These are phyloP conservation scores for Argentina silus DNA, from an alignment of 2,797 vertebrate species.

Conservation along the genomic window DNA sequence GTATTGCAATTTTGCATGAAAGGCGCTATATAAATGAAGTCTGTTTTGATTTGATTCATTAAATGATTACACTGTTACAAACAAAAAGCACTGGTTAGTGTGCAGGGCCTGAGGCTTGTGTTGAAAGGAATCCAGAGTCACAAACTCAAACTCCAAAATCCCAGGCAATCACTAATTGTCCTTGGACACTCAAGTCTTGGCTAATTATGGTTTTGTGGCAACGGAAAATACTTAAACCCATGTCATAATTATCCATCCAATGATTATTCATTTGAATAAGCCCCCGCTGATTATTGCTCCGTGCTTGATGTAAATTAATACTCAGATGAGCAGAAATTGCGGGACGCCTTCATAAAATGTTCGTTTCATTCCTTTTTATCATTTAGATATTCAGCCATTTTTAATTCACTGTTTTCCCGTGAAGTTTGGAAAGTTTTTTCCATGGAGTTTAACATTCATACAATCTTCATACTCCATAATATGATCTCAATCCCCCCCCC, in stretches of 20 bases:
- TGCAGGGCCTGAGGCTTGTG: too few relatives aligned
- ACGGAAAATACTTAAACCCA: constrained; percentile 55
- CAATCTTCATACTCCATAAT: neutral
- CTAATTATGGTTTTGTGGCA: constrained; percentile 50
- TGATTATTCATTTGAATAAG: constrained; percentile 68
- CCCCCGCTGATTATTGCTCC: constrained; percentile 53
- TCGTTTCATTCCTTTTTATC: constrained; percentile 31
- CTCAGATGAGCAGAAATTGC: constrained; percentile 43
- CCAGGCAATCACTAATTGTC: neutral
- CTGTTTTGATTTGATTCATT: too few relatives aligned
- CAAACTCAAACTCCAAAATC: constrained; percentile 38
- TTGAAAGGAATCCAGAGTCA: constrained; percentile 19
- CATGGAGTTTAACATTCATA: constrained; percentile 11
- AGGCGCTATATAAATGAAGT: too few relatives aligned
- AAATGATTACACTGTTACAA: too few relatives aligned
- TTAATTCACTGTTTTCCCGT: neutral
- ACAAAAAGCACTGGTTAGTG: too few relatives aligned
- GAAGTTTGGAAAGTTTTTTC: neutral
- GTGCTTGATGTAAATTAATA: constrained; percentile 56
- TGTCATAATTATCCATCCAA: constrained; percentile 65
- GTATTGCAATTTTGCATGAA: too few relatives aligned
- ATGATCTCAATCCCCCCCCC: neutral
- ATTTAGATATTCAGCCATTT: constrained; percentile 8
- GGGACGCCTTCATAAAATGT: constrained; percentile 32
- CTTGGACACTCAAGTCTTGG: neutral